phyloP scores from a whole-genome alignment of 2,888 invertebrate genomes.

The Oxyscelio sp. region DNA sequence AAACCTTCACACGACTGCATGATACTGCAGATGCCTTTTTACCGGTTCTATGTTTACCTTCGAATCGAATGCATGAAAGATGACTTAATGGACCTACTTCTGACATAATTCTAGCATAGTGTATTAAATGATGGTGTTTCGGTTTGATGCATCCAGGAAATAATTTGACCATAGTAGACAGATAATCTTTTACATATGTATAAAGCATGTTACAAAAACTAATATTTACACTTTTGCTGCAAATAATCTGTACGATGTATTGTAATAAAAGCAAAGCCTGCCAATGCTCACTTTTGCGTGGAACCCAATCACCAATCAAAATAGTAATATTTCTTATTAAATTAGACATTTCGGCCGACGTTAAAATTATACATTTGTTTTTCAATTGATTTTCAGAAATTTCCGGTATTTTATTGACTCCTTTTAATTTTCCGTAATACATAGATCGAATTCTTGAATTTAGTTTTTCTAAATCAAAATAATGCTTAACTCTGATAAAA shows the following conservation, averaged over 20 bases:
- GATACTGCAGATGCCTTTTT: too few species aligned
- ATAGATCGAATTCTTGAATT: too few species aligned
- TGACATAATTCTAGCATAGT: too few species aligned
- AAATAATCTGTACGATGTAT: slow-evolving; percentile 23
- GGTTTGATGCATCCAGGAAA: too few species aligned
- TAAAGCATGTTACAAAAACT: slow-evolving; percentile 21
- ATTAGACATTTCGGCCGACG: slow-evolving; percentile 40
- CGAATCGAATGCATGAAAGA: too few species aligned
- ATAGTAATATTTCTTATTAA: slow-evolving; percentile 28
- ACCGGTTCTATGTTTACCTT: too few species aligned
- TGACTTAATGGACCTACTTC: too few species aligned
- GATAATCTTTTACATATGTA: slow-evolving; percentile 20
- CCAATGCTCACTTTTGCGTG: slow-evolving; percentile 30
- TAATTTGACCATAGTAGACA: slow-evolving; percentile 9
- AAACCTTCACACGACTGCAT: too few species aligned
- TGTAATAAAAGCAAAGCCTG: slow-evolving; percentile 35
- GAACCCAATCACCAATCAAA: slow-evolving; percentile 32
- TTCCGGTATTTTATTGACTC: too few species aligned
- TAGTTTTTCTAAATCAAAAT: slow-evolving; percentile 25
- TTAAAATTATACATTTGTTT: slow-evolving; percentile 40
- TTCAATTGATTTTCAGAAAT: slow-evolving; percentile 31
- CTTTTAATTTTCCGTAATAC: too few species aligned
- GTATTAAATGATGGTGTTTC: too few species aligned
- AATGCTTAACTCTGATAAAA: slow-evolving; percentile 30
- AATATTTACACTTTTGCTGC: slow-evolving; percentile 21